Evolutionary conservation across 2,888 invertebrate species (phyloP), one percentile per base, ranked within the genome.

Genomic region (Colletes collaris): DNA sequence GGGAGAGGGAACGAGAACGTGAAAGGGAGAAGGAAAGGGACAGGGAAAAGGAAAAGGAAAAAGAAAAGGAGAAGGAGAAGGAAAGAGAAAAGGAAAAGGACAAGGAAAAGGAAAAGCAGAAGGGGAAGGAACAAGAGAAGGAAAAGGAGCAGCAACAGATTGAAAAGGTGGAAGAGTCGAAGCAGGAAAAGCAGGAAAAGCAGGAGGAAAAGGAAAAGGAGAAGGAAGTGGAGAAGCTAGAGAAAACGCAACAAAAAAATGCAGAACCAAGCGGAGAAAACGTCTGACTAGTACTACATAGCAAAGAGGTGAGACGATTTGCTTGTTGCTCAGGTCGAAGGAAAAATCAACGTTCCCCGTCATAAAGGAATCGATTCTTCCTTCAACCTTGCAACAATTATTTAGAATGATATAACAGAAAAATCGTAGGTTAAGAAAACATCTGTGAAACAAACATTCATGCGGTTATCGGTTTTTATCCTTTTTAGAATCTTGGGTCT

Each of bases 271-370:
- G 82, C 62, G 90, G 87, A 56, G 91, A 92, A 66, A 88, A 89
- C 53, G 93, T 93, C 85, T 93, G 93, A 93, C 92, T 92, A 91
- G 89, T 91, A 58, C 86, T 90, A 81, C 90, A 90, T 87, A 91
- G 90, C 82, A 89, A 91, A 71, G 91, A 92, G 88, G 92, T 92
- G 68, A 79, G 69, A 63, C 50, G 56, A 27, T n/a, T 79, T 50
- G 10, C 8, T 53, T 5, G 0, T 10, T 8, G 40, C 5, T 27
- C 3, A 6, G 6, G 6, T 4, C 40, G 40, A 40, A 6, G 40
- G 6, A 6, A 40, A 6, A 40, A 40, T 2, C 40, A 6, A 40
- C 40, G 6, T 40, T 40, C 40, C 40, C 40, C 40, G 5, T 40
- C 4, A 0, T 4, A 6, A 40, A 4, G 6, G 6, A 6, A 40